Evolutionary conservation across 2,797 vertebrate species (phyloP), one percentile per base, ranked within the genome.

Genomic region (Melanogrammus aeglefinus): DNA sequence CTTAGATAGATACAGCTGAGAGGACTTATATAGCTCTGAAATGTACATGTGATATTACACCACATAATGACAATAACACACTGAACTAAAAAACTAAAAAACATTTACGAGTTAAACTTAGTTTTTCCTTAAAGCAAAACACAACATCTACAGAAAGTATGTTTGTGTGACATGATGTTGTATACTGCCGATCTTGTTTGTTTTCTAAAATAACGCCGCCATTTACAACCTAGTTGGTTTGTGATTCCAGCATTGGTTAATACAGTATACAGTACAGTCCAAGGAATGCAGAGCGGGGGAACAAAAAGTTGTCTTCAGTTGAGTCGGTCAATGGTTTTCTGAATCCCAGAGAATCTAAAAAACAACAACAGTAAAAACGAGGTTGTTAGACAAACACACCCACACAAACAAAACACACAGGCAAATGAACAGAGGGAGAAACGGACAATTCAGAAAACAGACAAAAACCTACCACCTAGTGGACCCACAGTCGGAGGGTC

Each of bases 401-500:
- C n/a, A 69, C n/a, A 69, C n/a, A n/a, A n/a, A n/a, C n/a, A n/a
- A n/a, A 1, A 69, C 21, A 63, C 10, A 63, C 21, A 63, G 21
- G 8, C 21, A 63, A 6, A 63, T 6, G 21, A 6, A 63, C 21
- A 63, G 57, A n/a, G 4, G 16, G n/a, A 27, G n/a, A 66, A 6
- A 66, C 21, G 24, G n/a, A 66, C 7, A 27, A 8, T 7, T 8
- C 12, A 8, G 27, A 6, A 74, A 39, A 35, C 14, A 73, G 29
- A 73, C 75, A 47, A 18, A 4, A 1, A 88, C 90, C 92, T 80
- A 89, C 90, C 85, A 33, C 31, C 38, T 88, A 92, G 80, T 88
- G 91, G 35, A 92, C 87, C 90, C 92, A 93, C n/a, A 93, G 85
- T 4, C 91, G 86, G 35, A 93, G 16, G 0, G 93, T 94, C 86